Percentiles rank a stretch among this genome's conserved stretches.
Evolutionary conservation across 1,140 invertebrate species (phyloP).

Genomic region (Pinna nobilis): DNA sequence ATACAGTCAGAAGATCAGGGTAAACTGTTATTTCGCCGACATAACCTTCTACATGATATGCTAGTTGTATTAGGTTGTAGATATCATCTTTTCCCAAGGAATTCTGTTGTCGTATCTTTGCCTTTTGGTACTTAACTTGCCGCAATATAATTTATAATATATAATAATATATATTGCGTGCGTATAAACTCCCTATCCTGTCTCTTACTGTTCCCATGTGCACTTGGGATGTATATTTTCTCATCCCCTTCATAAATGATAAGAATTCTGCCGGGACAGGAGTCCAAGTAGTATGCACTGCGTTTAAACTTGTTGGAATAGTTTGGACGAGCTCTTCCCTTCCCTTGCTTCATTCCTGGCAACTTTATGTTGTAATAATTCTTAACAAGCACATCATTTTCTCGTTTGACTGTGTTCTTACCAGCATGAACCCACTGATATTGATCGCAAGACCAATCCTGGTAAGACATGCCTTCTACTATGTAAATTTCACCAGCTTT

Average conservation of each 20-base stretch:
- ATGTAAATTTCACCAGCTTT: background rate
- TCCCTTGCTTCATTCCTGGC: constrained; percentile 2
- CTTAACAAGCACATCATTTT: background rate
- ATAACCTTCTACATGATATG: constrained; percentile 31
- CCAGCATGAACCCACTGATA: constrained; percentile 6
- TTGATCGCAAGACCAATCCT: constrained; percentile 1
- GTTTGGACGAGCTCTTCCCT: background rate
- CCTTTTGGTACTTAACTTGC: constrained; percentile 30
- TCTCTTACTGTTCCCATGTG: constrained; percentile 11
- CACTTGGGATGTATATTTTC: background rate
- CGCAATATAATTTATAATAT: too few relatives aligned
- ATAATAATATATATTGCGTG: too few relatives aligned
- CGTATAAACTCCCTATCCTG: background rate
- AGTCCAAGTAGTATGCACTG: background rate
- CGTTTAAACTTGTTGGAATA: background rate
- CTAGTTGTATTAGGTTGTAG: constrained; percentile 30
- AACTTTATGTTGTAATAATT: constrained; percentile 12
- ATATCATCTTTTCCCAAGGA: constrained; percentile 31
- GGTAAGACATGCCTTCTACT: background rate
- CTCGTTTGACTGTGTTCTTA: background rate
- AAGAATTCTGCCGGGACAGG: background rate
- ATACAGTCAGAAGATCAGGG: constrained; percentile 36
- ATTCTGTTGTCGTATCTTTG: background rate
- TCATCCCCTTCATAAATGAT: background rate
- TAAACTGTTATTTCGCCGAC: constrained; percentile 17